Percentiles rank a stretch among this genome's conserved stretches.
phyloP scores from a whole-genome alignment of 2,888 invertebrate genomes.

The Philereme vetulata region DNA sequence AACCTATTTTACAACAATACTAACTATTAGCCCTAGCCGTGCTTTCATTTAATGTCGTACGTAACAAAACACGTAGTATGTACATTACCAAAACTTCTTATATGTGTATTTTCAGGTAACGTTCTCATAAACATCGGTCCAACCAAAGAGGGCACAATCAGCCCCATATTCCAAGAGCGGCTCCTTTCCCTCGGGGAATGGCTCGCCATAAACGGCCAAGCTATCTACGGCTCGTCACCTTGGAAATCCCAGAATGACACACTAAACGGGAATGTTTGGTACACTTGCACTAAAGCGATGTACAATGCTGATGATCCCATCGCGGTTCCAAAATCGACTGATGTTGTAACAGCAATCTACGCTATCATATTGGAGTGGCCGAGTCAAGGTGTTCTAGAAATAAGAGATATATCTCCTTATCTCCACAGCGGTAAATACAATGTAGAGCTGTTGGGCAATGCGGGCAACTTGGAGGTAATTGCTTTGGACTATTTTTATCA shows the following conservation, averaged over 20 bases:
- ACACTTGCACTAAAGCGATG: constrained; percentile 71
- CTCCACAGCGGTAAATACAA: constrained; percentile 53
- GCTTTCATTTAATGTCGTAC: too few species aligned
- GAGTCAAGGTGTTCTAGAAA: constrained; percentile 69
- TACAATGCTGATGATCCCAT: constrained; percentile 55
- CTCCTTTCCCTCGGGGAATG: constrained; percentile 90
- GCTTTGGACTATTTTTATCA: constrained; percentile 10
- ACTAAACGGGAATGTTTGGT: constrained; percentile 89
- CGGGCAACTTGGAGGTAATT: constrained; percentile 50
- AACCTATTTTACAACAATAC: too few species aligned
- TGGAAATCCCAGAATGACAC: constrained; percentile 94
- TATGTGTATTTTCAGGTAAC: constrained; percentile 83
- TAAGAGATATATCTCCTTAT: constrained; percentile 51
- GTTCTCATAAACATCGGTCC: constrained; percentile 94
- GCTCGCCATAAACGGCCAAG: constrained; percentile 93
- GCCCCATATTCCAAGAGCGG: constrained; percentile 94
- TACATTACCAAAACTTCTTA: too few species aligned
- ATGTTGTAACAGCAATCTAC: constrained; percentile 79
- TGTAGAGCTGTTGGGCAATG: constrained; percentile 59
- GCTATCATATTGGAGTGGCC: constrained; percentile 90
- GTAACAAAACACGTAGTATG: too few species aligned
- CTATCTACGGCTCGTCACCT: constrained; percentile 90
- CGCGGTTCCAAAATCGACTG: constrained; percentile 41
- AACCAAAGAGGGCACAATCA: constrained; percentile 93
- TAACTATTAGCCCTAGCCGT: too few species aligned